A percentile compares a stretch with the other conserved stretches of the same genome.
These are phyloP conservation scores for Apodemus agrarius DNA, from an alignment of 2,797 vertebrate species.

Conservation along the genomic window DNA sequence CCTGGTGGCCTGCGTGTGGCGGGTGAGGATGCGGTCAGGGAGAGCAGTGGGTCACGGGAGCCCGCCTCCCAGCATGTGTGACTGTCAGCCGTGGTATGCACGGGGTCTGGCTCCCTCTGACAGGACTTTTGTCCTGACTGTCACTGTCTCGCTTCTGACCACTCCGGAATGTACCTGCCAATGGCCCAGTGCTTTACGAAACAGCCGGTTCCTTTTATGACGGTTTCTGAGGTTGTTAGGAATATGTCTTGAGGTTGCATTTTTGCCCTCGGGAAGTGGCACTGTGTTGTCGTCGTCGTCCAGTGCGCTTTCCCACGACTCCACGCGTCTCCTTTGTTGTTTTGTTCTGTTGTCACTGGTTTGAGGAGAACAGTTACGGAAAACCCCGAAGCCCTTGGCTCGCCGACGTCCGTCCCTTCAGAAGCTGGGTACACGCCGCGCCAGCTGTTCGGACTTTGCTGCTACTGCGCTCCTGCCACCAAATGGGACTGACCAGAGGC, in stretches of 20 bases:
- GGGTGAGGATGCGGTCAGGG: conserved; percentile 42
- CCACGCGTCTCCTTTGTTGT: conserved; percentile 72
- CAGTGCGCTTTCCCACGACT: conserved; percentile 83
- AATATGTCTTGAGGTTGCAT: conserved; percentile 72
- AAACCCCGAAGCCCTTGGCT: conserved; percentile 73
- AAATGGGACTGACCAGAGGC: conserved; percentile 90
- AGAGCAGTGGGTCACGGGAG: conserved; percentile 81
- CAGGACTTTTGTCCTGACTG: background rate
- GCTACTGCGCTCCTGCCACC: conserved; percentile 86
- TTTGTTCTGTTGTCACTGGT: background rate
- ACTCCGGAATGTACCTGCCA: conserved; percentile 76
- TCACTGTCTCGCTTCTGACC: conserved; percentile 66
- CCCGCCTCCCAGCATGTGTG: conserved; percentile 83
- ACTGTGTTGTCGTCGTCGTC: conserved; percentile 67
- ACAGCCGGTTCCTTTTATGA: background rate
- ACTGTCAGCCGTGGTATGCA: conserved; percentile 61
- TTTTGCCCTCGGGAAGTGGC: conserved; percentile 69
- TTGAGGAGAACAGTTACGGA: conserved; percentile 61
- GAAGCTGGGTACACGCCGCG: conserved; percentile 82
- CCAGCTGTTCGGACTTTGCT: conserved; percentile 85
- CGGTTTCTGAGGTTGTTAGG: conserved; percentile 67
- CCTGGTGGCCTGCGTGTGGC: conserved; percentile 85
- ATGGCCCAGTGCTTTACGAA: background rate
- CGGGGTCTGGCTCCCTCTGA: conserved; percentile 44
- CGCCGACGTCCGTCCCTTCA: conserved; percentile 78